Evolutionary conservation across 2,888 invertebrate species (phyloP).

Genomic region (Drosophila differens): DNA sequence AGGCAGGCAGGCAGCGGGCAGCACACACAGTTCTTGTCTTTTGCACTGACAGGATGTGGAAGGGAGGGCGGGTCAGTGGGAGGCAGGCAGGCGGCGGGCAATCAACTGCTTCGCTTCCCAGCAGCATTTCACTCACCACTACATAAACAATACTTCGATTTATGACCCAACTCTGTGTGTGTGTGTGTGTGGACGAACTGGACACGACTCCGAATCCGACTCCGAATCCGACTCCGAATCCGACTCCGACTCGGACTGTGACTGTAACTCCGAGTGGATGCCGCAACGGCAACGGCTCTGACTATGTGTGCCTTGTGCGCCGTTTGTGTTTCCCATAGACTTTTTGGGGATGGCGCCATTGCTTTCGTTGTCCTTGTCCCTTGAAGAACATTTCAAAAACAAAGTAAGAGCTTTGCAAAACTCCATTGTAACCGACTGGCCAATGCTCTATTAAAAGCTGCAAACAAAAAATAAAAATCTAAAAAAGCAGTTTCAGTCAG

Average conservation of each 20-base stretch:
- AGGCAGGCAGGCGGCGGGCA: not conserved
- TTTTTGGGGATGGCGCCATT: conserved; percentile 45
- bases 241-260: not conserved
- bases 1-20: not conserved
- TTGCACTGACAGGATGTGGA: conserved; percentile 59
- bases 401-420: not conserved
- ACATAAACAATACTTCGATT: conserved; percentile 84
- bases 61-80: conserved; percentile 8
- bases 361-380: conserved; percentile 23
- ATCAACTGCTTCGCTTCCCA: conserved; percentile 34
- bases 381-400: conserved; percentile 8
- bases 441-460: not conserved
- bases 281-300: conserved; percentile 6
- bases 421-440: not conserved
- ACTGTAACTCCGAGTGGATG: conserved; percentile 1
- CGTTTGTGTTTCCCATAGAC: conserved; percentile 32
- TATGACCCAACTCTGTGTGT: conserved; percentile 73
- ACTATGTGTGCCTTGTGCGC: conserved; percentile 19
- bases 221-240: conserved; percentile 9
- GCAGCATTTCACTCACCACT: conserved; percentile 54
- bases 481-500: not conserved
- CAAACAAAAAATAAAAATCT: not conserved
- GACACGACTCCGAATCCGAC: conserved; percentile 25
- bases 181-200: conserved; percentile 48
- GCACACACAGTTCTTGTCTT: conserved; percentile 43